These are phyloP conservation scores for Drosophila littoralis DNA, from an alignment of 1,140 invertebrate genomes.

Conservation along the genomic window DNA sequence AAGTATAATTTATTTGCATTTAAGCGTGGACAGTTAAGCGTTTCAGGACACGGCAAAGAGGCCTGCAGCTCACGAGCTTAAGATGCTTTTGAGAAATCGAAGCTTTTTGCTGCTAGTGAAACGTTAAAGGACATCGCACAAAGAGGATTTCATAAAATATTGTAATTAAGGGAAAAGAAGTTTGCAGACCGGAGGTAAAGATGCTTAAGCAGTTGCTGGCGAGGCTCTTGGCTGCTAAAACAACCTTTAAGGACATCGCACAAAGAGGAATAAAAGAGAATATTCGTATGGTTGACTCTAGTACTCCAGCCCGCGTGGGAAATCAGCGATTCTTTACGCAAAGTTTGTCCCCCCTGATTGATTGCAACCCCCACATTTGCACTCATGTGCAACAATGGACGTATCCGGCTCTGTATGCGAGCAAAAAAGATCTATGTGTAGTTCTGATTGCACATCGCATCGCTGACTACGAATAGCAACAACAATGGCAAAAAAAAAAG, in stretches of 20 bases:
- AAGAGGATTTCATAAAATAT: background rate
- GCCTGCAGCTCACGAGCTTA: no score
- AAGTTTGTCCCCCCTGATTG: conserved; percentile 8
- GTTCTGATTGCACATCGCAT: conserved; percentile 43
- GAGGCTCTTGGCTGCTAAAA: no score
- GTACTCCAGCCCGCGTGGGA: background rate
- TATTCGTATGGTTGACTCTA: no score
- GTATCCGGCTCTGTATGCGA: conserved; percentile 28
- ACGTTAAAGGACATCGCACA: background rate
- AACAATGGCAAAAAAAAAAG: conserved; percentile 21
- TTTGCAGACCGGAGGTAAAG: no score
- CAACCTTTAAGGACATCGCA: background rate
- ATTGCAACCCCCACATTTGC: background rate
- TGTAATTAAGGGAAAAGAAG: background rate
- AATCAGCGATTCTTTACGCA: background rate
- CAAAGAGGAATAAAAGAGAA: background rate
- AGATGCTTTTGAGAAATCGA: background rate
- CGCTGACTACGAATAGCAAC: conserved; percentile 24
- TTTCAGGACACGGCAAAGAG: no score
- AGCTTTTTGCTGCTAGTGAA: background rate
- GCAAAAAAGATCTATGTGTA: conserved; percentile 13
- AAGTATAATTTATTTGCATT: no score
- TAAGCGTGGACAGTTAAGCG: no score
- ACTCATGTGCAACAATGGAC: conserved; percentile 13
- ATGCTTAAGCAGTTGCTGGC: no score